These are phyloP conservation scores for Telmatochromis sp. DNA, from an alignment of 2,113 vertebrate species.

Conservation along the genomic window DNA sequence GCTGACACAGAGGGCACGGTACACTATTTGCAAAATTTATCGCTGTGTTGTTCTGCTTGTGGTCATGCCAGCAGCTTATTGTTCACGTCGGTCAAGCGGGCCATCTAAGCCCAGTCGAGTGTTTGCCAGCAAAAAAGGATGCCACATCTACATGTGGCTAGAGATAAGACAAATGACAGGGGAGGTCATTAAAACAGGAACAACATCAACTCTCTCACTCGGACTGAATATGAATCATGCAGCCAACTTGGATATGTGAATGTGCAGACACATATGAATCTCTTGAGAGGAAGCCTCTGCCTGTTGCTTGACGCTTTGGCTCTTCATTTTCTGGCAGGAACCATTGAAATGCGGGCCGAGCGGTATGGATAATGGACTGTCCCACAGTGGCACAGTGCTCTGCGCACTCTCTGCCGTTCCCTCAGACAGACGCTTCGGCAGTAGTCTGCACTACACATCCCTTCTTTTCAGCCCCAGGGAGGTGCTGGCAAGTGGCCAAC, in stretches of 20 bases:
- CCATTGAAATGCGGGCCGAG: slow-evolving; percentile 54
- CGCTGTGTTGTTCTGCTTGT: background rate
- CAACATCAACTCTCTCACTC: slow-evolving; percentile 19
- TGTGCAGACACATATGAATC: slow-evolving; percentile 1
- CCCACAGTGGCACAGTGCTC: slow-evolving; percentile 47
- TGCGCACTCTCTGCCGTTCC: slow-evolving; percentile 32
- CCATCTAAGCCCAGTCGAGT: background rate
- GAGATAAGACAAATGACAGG: slow-evolving; percentile 37
- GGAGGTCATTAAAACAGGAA: slow-evolving; percentile 54
- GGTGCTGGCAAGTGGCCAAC: slow-evolving; percentile 48
- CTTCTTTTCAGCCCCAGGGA: slow-evolving; percentile 48
- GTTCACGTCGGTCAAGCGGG: background rate
- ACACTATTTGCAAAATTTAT: background rate
- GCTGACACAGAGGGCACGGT: background rate
- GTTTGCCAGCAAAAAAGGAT: background rate
- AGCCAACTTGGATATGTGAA: slow-evolving; percentile 11
- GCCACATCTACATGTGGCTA: background rate
- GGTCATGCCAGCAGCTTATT: background rate
- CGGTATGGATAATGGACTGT: slow-evolving; percentile 56
- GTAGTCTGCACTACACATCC: slow-evolving; percentile 44
- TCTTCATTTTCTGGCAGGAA: slow-evolving; percentile 32
- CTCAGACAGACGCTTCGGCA: slow-evolving; percentile 48
- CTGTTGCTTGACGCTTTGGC: slow-evolving; percentile 28
- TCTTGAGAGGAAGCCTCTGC: slow-evolving; percentile 29
- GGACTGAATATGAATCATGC: slow-evolving; percentile 31